Conservation (phyloP, 1,140 invertebrate species). For the Theocolax elegans region DNA sequence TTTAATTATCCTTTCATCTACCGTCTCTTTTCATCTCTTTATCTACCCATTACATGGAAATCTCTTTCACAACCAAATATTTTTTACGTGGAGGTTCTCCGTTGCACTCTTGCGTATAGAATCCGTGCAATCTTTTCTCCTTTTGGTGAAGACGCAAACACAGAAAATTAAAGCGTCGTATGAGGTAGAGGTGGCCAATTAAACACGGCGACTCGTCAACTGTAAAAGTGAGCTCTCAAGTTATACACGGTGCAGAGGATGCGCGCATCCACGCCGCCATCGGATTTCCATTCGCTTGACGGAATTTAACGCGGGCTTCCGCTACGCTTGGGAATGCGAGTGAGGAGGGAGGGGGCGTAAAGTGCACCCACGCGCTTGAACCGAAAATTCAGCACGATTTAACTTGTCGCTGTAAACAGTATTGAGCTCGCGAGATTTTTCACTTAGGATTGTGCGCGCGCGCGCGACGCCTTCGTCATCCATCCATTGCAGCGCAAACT, state of each 20-base stretch:
- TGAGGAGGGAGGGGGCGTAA: too few species aligned
- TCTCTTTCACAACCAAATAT: background rate
- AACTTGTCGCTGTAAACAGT: background rate
- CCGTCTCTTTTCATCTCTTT: background rate
- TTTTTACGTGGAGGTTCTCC: too few species aligned
- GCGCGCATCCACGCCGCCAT: background rate
- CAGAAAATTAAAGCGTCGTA: too few species aligned
- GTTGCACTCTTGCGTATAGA: too few species aligned
- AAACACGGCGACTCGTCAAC: background rate
- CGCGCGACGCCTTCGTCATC: background rate
- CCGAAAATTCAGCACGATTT: constrained; percentile 13
- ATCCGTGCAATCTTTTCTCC: too few species aligned
- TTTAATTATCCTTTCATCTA: background rate
- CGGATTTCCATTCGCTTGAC: constrained; percentile 9
- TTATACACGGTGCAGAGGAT: background rate
- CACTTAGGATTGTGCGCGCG: constrained; percentile 11
- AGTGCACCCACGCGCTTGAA: background rate
- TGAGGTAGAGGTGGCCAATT: constrained; percentile 13
- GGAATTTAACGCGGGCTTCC: background rate
- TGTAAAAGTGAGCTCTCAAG: constrained; percentile 18
- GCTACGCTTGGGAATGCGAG: too few species aligned
- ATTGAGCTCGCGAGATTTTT: constrained; percentile 11
- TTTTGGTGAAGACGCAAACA: too few species aligned
- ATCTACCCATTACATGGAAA: constrained; percentile 13
- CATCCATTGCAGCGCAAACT: background rate